Evolutionary conservation across 2,113 vertebrate species (phyloP), one percentile per base, ranked within the genome.

Genomic region (Zosterops borbonicus): DNA sequence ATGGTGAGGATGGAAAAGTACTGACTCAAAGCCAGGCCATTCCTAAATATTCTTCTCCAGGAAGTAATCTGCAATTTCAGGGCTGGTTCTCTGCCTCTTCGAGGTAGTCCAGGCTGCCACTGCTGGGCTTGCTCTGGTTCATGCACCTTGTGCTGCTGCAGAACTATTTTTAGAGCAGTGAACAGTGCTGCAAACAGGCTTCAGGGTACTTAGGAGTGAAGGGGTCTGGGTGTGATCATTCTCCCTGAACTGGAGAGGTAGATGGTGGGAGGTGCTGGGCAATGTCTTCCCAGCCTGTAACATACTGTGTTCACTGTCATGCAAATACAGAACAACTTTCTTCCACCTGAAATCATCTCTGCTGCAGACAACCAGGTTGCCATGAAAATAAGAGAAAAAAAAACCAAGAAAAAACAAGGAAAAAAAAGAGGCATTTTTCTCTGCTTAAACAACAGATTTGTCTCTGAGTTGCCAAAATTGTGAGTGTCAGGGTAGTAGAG

Each of bases 401-500:
- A 17, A 25, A 10, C 16, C 28, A 33, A 25, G 17, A 1, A 10
- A 37, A 24, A 25, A 14, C 0, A 14, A 24, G 14, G 24, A 37
- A 8, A 25, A 24, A 11, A 21, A 24, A 11, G 24, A 49, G 25
- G 6, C 55, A 17, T 18, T 77, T 84, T 89, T 73, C 58, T 46
- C 39, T 74, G 75, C 55, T 74, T 83, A 65, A 94, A 90, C 59
- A 95, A 83, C 90, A 95, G 78, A 73, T 95, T 95, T 92, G 62
- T 73, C 74, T 81, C 14, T 16, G 31, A 65, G 58, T 76, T 95
- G 84, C 83, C 82, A 82, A 89, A 95, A 73, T 47, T 85, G 37
- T 79, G 79, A 92, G 84, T 0, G 0, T 89, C 47, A 37, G 83
- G 74, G 46, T 87, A 79, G 67, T 62, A 65, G 74, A 87, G 74